These are phyloP conservation scores for Chrysogorgia sp. DNA, from an alignment of 92 coral and sea anemone genomes.

Conservation along the genomic window DNA sequence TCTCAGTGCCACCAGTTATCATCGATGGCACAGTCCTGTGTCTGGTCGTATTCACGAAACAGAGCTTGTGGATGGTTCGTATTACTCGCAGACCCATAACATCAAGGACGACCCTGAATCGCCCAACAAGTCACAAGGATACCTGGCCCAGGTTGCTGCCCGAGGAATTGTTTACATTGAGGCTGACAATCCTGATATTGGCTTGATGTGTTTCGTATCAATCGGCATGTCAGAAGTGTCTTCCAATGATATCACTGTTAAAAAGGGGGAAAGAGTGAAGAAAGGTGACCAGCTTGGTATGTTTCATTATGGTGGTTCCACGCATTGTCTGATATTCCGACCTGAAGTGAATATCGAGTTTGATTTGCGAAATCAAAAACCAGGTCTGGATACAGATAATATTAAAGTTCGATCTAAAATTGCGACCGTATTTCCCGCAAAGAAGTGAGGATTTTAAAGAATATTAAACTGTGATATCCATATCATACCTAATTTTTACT, in stretches of 20 bases:
- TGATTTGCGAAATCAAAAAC: slow-evolving; percentile 57
- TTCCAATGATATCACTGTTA: slow-evolving; percentile 59
- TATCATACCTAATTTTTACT: no score
- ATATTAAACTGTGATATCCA: no score
- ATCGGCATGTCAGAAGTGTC: slow-evolving; percentile 71
- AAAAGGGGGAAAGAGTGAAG: slow-evolving; percentile 49
- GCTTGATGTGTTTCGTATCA: slow-evolving; percentile 67
- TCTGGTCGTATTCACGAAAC: slow-evolving; percentile 52
- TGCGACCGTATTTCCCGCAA: slow-evolving; percentile 46
- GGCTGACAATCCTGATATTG: slow-evolving; percentile 62
- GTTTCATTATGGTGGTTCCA: slow-evolving; percentile 76
- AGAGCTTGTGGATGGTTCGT: slow-evolving; percentile 64
- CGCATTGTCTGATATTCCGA: slow-evolving; percentile 67
- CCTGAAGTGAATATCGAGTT: slow-evolving; percentile 57
- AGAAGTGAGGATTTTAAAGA: no score
- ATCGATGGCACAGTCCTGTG: slow-evolving; percentile 74
- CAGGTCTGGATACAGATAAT: slow-evolving; percentile 50
- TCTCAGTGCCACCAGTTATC: slow-evolving; percentile 66
- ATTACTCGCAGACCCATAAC: slow-evolving; percentile 54
- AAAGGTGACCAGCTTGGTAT: slow-evolving; percentile 74
- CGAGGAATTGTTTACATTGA: slow-evolving; percentile 62
- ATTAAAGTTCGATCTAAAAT: slow-evolving; percentile 52
- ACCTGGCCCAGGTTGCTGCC: slow-evolving; percentile 63
- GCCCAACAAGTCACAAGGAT: slow-evolving; percentile 67
- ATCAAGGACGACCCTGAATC: slow-evolving; percentile 61